Evolutionary conservation across 2,113 vertebrate genomes (phyloP).

Genomic region (Dipodomys merriami): DNA sequence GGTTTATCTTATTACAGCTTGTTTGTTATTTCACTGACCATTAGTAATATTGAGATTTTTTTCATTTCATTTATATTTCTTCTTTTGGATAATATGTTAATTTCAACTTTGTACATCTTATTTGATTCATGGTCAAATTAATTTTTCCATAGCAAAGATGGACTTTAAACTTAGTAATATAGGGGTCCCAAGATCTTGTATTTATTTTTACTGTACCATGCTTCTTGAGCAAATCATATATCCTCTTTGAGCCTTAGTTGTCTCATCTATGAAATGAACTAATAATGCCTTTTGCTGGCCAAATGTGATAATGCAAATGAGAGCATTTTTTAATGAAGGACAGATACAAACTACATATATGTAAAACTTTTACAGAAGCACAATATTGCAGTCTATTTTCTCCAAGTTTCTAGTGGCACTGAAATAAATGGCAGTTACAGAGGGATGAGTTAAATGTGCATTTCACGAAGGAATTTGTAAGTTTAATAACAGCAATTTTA

Average conservation of each 20-base stretch:
- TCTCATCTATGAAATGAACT: slow-evolving; percentile 35
- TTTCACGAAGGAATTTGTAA: not conserved
- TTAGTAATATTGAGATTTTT: not conserved
- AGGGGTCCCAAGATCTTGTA: not conserved
- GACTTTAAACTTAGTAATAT: not conserved
- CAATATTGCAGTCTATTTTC: not conserved
- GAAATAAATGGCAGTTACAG: slow-evolving; percentile 7
- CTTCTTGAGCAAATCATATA: not conserved
- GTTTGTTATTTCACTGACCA: not conserved
- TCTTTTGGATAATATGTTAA: not conserved
- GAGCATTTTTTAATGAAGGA: not conserved
- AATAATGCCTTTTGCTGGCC: slow-evolving; percentile 4
- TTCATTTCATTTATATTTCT: not conserved
- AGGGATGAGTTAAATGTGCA: not conserved
- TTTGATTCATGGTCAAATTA: not conserved
- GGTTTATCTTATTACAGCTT: not conserved
- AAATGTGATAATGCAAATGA: slow-evolving; percentile 4
- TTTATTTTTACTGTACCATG: not conserved
- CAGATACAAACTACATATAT: not conserved
- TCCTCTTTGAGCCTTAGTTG: not conserved
- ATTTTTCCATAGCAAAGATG: not conserved
- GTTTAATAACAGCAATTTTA: not conserved
- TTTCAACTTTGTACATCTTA: slow-evolving; percentile 12
- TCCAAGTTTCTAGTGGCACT: not conserved
- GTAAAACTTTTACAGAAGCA: not conserved